A percentile compares a stretch with the other conserved stretches of the same genome.
Conservation (phyloP, 37 sponge, comb jelly and placozoan species). For the Chondrilla cf. caribensis region DNA sequence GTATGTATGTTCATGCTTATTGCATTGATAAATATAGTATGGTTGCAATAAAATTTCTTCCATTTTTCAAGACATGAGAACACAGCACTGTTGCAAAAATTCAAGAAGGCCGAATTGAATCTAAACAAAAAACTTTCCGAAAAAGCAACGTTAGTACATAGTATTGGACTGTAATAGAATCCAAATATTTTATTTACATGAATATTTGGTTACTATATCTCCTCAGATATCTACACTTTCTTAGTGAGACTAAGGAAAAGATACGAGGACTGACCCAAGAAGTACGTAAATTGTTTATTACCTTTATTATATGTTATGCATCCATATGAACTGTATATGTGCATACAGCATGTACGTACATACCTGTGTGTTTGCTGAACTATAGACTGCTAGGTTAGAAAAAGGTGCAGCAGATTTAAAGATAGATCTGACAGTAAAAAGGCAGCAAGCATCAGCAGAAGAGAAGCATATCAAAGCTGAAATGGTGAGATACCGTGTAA, state of each 20-base stretch:
- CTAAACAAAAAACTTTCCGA: not conserved
- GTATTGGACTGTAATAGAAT: not conserved
- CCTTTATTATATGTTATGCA: not conserved
- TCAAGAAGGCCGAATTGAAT: not conserved
- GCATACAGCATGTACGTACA: not conserved
- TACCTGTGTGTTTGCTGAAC: too few species aligned
- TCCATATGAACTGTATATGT: not conserved
- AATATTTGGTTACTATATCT: not conserved
- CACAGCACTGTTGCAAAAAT: not conserved
- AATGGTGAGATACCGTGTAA: too few species aligned
- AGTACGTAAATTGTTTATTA: too few species aligned
- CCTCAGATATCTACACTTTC: not conserved
- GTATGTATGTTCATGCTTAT: too few species aligned
- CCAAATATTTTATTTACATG: not conserved
- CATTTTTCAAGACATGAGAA: too few species aligned
- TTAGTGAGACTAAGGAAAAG: not conserved
- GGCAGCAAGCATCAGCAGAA: too few species aligned
- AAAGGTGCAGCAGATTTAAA: too few species aligned
- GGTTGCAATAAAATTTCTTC: too few species aligned
- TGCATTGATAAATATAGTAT: too few species aligned
- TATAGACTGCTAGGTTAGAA: too few species aligned
- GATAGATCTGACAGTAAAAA: too few species aligned
- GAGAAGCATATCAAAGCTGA: too few species aligned
- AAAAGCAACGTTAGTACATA: slow-evolving; percentile 11
- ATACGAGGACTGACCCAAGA: not conserved